phyloP scores from a whole-genome alignment of 2,113 vertebrate species.

The Irena cyanogastra region DNA sequence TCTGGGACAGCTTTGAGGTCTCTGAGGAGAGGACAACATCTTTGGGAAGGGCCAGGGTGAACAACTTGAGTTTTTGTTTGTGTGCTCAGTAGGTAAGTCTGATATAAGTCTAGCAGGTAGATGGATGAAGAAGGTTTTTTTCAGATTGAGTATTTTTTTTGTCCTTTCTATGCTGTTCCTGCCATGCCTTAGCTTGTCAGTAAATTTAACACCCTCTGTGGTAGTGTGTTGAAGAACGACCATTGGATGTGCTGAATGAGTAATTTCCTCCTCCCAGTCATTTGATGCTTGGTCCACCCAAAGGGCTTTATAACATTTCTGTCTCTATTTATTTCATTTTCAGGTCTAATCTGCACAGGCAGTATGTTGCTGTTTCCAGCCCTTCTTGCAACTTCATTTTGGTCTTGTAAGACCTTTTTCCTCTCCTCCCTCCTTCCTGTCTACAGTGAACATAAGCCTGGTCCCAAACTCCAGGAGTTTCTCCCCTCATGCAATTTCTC shows the following conservation, averaged over 20 bases:
- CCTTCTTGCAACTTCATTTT: neutral
- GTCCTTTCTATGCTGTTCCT: neutral
- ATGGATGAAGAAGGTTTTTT: neutral
- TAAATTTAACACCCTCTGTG: neutral
- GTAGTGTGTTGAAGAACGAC: rapidly evolving
- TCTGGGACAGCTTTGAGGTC: neutral
- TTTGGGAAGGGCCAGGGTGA: neutral
- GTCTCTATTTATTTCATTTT: neutral
- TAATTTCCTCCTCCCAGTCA: neutral
- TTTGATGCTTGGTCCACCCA: neutral
- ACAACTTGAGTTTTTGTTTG: neutral
- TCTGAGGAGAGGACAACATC: neutral
- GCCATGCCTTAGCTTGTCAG: neutral
- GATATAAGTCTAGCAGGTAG: neutral
- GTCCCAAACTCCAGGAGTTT: neutral
- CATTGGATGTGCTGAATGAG: neutral
- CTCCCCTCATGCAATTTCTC: neutral
- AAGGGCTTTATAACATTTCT: neutral
- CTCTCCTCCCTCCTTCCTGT: neutral
- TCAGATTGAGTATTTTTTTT: neutral
- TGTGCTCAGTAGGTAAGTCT: neutral
- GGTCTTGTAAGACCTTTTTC: neutral
- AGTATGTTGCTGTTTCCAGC: neutral
- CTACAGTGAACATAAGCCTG: neutral
- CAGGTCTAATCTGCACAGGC: neutral